Evolutionary conservation across 2,888 invertebrate species (phyloP).

Genomic region (Biston stratarius): DNA sequence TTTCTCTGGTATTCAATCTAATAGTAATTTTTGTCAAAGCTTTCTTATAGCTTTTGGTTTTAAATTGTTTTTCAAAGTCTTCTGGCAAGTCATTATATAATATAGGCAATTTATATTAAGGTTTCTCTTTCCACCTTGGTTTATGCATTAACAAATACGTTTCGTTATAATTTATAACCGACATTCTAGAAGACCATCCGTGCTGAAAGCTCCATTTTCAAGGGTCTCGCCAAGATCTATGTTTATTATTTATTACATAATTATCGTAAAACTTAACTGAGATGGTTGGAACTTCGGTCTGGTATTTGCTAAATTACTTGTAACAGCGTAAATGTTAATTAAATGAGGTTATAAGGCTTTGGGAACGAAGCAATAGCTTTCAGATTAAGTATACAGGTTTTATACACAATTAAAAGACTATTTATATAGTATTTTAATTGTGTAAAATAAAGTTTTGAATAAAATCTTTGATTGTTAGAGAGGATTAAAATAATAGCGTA

Average conservation of each 20-base stretch:
- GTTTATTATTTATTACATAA: constrained; percentile 43
- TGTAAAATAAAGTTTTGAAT: background rate
- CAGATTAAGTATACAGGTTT: background rate
- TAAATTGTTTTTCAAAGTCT: no score
- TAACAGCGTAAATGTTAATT: constrained; percentile 15
- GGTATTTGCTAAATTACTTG: constrained; percentile 17
- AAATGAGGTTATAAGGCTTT: background rate
- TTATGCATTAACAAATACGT: constrained; percentile 12
- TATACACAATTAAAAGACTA: no score
- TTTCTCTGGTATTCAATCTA: no score
- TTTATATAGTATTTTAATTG: no score
- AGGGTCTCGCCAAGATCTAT: constrained; percentile 40
- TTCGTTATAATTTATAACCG: constrained; percentile 20
- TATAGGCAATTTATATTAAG: background rate
- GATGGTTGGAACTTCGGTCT: constrained; percentile 31
- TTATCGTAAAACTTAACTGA: constrained; percentile 26
- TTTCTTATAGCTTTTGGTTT: no score
- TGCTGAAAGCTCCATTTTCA: constrained; percentile 38
- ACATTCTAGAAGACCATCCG: constrained; percentile 18
- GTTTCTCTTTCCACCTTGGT: background rate
- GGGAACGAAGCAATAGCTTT: background rate
- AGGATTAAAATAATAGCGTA: no score
- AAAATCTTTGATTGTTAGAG: background rate
- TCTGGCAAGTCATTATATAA: no score
- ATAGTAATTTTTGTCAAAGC: no score